Conservation (phyloP, 2,888 invertebrate species). For the Drosophila aldrichi region DNA sequence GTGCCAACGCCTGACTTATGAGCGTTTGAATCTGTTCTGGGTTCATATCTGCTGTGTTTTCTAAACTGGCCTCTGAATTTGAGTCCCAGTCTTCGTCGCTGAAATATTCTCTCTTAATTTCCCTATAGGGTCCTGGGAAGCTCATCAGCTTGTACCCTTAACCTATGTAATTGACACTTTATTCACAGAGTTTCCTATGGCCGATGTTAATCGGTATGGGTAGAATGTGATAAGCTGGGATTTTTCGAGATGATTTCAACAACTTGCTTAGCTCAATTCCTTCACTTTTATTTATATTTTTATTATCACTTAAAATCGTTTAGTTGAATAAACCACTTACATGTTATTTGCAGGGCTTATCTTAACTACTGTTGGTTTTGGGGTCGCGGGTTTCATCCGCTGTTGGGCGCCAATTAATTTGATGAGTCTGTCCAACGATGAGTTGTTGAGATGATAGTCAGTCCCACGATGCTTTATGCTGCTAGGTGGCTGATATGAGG, state of each 20-base stretch:
- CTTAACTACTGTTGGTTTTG: neutral
- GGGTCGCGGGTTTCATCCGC: slow-evolving; percentile 1
- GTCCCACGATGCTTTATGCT: no score
- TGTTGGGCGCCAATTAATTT: neutral
- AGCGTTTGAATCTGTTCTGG: neutral
- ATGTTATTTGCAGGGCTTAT: slow-evolving; percentile 3
- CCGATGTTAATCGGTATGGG: slow-evolving; percentile 2
- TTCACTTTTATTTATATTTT: neutral
- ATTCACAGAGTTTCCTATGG: neutral
- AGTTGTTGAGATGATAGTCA: no score
- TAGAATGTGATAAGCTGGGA: neutral
- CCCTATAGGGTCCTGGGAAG: slow-evolving; percentile 1
- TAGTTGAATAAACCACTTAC: slow-evolving; percentile 1
- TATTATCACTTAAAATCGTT: neutral
- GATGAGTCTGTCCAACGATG: no score
- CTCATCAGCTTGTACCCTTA: slow-evolving; percentile 6
- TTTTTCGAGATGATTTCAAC: neutral
- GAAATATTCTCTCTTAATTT: neutral
- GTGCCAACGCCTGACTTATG: slow-evolving; percentile 1
- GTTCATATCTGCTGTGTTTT: neutral
- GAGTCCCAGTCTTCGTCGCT: slow-evolving; percentile 4
- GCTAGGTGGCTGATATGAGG: no score
- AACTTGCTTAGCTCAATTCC: slow-evolving; percentile 5
- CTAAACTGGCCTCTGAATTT: neutral
- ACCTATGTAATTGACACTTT: slow-evolving; percentile 1